A percentile compares a stretch with the other conserved stretches of the same genome.
Evolutionary conservation across 37 sponge, comb jelly and placozoan genomes (phyloP).

Genomic region (Ianthella basta): DNA sequence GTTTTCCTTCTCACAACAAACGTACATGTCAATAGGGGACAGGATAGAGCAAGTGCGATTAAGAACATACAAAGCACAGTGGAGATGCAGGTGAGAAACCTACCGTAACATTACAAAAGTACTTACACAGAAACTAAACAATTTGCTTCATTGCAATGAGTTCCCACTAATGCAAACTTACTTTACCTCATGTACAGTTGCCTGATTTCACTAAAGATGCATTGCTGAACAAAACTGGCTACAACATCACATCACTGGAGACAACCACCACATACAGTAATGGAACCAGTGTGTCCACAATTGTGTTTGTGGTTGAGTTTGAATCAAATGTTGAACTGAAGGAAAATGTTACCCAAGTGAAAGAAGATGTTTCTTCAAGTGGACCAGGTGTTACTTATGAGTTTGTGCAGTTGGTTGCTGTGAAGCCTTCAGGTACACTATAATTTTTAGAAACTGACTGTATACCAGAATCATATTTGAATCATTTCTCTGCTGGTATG

Average conservation of each 20-base stretch:
- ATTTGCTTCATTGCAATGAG: not conserved
- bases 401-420: not conserved
- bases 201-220: too few species aligned
- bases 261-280: not conserved
- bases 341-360: not conserved
- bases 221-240: too few species aligned
- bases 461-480: too few species aligned
- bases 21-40: too few species aligned
- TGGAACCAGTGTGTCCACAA: not conserved
- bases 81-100: too few species aligned
- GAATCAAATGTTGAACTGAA: not conserved
- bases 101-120: not conserved
- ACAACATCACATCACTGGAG: not conserved
- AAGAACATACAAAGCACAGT: not conserved
- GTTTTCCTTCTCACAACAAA: not conserved
- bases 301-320: slow-evolving; percentile 19
- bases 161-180: too few species aligned
- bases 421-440: slow-evolving; percentile 7
- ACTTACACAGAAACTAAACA: not conserved
- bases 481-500: too few species aligned
- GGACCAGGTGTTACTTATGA: too few species aligned
- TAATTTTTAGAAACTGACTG: too few species aligned
- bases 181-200: too few species aligned
- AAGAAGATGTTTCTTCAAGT: not conserved
- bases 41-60: not conserved